phyloP scores from a whole-genome alignment of 2,113 vertebrate species.

The Mellivora capensis region DNA sequence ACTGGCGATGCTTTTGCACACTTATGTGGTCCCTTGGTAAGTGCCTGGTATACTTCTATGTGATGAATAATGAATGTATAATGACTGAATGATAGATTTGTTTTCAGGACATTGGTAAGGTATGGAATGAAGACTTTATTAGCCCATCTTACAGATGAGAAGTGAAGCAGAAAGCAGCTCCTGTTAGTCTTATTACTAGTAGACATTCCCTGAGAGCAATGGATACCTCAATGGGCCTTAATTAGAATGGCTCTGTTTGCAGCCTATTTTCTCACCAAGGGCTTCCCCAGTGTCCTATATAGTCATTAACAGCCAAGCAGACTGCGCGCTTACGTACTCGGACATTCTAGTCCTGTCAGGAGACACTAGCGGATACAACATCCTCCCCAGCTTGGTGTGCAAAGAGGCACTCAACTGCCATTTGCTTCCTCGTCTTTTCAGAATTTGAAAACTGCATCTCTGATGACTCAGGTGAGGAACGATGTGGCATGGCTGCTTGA shows the following conservation, averaged over 20 bases:
- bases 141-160: not conserved
- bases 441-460: not conserved
- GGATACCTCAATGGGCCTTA: not conserved
- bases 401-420: not conserved
- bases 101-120: not conserved
- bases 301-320: not conserved
- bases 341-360: not conserved
- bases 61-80: not conserved
- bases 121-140: not conserved
- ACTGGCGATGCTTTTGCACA: not conserved
- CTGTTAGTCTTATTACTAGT: conserved; percentile 12
- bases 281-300: not conserved
- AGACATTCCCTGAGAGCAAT: not conserved
- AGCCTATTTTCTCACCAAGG: not conserved
- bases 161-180: not conserved
- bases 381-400: not conserved
- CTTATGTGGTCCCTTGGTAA: not conserved
- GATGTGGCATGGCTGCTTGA: not conserved
- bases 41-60: not conserved
- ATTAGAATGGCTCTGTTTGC: conserved; percentile 23
- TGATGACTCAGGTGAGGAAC: not conserved
- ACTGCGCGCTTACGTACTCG: not conserved
- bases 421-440: not conserved
- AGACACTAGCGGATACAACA: not conserved
- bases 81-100: not conserved